Percentiles rank a stretch among this genome's conserved stretches.
Conservation (phyloP, 2,797 vertebrate species). For the Enteromius thamalakanensis region DNA sequence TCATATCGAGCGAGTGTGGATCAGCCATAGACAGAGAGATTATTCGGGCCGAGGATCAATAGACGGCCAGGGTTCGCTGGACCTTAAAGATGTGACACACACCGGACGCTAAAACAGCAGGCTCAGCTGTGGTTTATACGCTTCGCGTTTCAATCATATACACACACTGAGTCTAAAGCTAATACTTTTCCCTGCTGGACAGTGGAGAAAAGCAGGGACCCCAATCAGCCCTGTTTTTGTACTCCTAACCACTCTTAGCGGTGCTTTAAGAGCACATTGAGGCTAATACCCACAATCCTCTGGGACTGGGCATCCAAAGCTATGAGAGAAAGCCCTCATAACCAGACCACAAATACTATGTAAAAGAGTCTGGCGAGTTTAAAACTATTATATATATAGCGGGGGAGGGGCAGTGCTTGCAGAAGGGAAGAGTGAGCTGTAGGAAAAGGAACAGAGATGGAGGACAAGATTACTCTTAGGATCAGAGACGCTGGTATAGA, state of each 20-base stretch:
- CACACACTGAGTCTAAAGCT: slow-evolving; percentile 12
- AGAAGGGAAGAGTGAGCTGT: neutral
- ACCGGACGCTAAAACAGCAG: neutral
- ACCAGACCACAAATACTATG: neutral
- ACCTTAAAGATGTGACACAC: neutral
- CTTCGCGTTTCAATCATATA: neutral
- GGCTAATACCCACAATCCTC: slow-evolving; percentile 47
- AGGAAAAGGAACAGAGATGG: neutral
- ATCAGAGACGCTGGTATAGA: neutral
- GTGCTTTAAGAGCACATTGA: slow-evolving; percentile 45
- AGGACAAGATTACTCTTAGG: neutral
- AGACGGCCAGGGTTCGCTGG: neutral
- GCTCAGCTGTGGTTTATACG: neutral
- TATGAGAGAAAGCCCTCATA: neutral
- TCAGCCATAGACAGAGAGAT: slow-evolving; percentile 48
- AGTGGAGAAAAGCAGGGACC: slow-evolving; percentile 32
- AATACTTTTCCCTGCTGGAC: slow-evolving; percentile 23
- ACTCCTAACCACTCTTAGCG: slow-evolving; percentile 44
- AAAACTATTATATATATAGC: neutral
- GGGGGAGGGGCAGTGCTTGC: neutral
- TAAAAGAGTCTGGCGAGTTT: neutral
- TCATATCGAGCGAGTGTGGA: slow-evolving; percentile 44
- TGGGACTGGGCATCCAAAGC: neutral
- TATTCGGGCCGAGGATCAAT: slow-evolving; percentile 39
- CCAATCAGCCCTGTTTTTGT: slow-evolving; percentile 47